Percentiles rank a stretch among this genome's conserved stretches.
Evolutionary conservation across 2,113 vertebrate genomes (phyloP).

Genomic region (Elaphurus davidianus): DNA sequence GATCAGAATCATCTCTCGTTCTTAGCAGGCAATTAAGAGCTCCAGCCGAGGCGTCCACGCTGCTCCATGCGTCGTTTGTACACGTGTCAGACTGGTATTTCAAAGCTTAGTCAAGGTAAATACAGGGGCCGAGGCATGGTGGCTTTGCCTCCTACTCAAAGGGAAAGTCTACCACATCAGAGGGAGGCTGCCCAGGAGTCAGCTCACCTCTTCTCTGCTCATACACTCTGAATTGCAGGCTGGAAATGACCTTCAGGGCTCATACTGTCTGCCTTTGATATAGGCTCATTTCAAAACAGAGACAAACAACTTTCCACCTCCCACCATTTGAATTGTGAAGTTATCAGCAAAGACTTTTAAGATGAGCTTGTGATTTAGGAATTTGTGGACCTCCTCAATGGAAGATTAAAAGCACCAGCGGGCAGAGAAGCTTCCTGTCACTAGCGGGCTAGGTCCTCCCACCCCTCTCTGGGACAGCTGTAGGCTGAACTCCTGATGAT

Average conservation of each 20-base stretch:
- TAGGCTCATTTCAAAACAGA: neutral
- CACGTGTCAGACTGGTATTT: neutral
- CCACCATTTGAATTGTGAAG: neutral
- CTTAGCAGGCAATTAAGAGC: slow-evolving; percentile 45
- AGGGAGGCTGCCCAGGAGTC: neutral
- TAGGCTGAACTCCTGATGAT: neutral
- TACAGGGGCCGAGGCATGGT: fast-evolving
- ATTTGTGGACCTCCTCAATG: fast-evolving
- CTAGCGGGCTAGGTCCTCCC: neutral
- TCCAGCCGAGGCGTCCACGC: neutral
- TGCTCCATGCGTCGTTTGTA: neutral
- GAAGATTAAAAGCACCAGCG: neutral
- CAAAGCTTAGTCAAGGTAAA: neutral
- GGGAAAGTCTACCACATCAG: neutral
- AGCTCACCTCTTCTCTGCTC: neutral
- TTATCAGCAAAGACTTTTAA: neutral
- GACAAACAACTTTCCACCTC: neutral
- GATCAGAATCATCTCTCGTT: neutral
- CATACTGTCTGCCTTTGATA: neutral
- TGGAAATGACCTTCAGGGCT: neutral
- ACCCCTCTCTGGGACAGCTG: neutral
- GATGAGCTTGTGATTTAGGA: neutral
- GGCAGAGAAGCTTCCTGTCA: neutral
- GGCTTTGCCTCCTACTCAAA: neutral
- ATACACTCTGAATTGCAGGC: neutral